These are phyloP conservation scores for Radopholus similis DNA, from an alignment of 1,140 invertebrate species.

Conservation along the genomic window DNA sequence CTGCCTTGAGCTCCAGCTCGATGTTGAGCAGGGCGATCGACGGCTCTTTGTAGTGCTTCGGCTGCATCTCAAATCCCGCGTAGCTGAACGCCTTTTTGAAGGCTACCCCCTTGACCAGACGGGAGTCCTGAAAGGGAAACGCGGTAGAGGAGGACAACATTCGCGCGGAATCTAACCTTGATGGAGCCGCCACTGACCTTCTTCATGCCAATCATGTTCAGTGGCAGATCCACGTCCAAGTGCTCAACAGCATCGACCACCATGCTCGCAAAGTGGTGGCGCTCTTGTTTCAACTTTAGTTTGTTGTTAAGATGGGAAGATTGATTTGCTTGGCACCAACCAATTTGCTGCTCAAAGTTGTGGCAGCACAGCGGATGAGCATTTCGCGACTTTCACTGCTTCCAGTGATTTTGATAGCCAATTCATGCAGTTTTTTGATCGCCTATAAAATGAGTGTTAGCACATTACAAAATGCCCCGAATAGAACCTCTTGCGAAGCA, in stretches of 20 bases:
- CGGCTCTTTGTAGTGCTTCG: conserved; percentile 75
- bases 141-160: conserved; percentile 18
- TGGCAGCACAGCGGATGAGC: conserved; percentile 88
- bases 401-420: conserved; percentile 73
- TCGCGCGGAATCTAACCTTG: conserved; percentile 66
- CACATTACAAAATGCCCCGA: not conserved
- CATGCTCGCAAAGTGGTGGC: conserved; percentile 84
- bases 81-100: conserved; percentile 99
- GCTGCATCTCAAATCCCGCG: conserved; percentile 99
- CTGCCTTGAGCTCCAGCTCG: conserved; percentile 87
- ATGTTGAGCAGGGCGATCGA: conserved; percentile 96
- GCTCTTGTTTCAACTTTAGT: conserved; percentile 43
- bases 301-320: not conserved
- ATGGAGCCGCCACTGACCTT: conserved; percentile 90
- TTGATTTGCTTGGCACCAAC: conserved; percentile 8
- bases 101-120: conserved; percentile 85
- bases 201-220: conserved; percentile 99
- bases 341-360: conserved; percentile 70
- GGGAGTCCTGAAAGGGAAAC: conserved; percentile 70
- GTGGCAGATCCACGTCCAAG: conserved; percentile 80
- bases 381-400: conserved; percentile 70
- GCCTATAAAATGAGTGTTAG: conserved; percentile 63
- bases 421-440: conserved; percentile 77
- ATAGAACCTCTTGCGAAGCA: conserved; percentile 69
- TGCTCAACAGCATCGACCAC: conserved; percentile 93